phyloP scores from a whole-genome alignment of 2,113 vertebrate species.

The Hippocampus abdominalis region DNA sequence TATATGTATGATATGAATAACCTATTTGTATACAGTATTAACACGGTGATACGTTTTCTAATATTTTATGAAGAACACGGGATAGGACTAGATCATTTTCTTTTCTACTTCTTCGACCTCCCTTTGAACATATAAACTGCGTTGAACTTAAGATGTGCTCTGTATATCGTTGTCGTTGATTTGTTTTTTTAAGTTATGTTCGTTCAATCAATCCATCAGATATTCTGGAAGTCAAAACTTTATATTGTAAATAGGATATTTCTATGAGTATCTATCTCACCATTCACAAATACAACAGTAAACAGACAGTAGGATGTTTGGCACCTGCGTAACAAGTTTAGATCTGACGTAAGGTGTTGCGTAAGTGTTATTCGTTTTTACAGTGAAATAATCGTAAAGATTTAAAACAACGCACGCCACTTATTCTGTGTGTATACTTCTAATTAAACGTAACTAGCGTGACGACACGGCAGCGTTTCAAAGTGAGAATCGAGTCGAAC shows the following conservation, averaged over 20 bases:
- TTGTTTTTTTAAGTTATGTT: too few relatives aligned
- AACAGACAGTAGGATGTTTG: not conserved
- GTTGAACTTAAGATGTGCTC: too few relatives aligned
- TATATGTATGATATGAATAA: too few relatives aligned
- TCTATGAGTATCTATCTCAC: not conserved
- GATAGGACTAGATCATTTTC: too few relatives aligned
- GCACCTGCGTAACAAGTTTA: not conserved
- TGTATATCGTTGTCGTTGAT: too few relatives aligned
- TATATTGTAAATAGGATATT: not conserved
- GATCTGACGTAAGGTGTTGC: not conserved
- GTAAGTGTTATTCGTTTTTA: not conserved
- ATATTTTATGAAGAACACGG: too few relatives aligned
- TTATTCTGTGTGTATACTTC: not conserved
- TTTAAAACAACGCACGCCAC: not conserved
- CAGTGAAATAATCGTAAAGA: not conserved
- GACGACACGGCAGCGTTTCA: not conserved
- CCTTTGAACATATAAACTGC: too few relatives aligned
- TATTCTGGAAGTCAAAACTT: too few relatives aligned
- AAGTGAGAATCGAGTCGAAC: not conserved
- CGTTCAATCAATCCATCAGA: not conserved
- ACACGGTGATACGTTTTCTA: too few relatives aligned
- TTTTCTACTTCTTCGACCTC: too few relatives aligned
- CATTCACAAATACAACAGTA: not conserved
- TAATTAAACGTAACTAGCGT: not conserved
- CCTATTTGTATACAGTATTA: too few relatives aligned